Conservation (phyloP, 2,888 invertebrate species). For the Cremastinae sp. region DNA sequence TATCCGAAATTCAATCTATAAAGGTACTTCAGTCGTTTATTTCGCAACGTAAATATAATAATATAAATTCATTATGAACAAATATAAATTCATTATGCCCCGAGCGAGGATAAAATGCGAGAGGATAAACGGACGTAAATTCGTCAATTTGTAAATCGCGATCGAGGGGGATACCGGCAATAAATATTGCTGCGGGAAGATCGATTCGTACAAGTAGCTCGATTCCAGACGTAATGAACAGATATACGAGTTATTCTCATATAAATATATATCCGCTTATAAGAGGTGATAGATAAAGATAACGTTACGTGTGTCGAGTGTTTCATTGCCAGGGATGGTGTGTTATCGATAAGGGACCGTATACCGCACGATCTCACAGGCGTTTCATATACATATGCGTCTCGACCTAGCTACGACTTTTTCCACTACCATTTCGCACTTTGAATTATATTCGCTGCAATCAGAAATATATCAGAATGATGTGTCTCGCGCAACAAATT, state of each 20-base stretch:
- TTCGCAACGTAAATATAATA: slow-evolving; percentile 4
- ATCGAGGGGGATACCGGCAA: slow-evolving; percentile 18
- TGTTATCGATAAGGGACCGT: slow-evolving; percentile 60
- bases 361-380: slow-evolving; percentile 35
- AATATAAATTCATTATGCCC: slow-evolving; percentile 8
- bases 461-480: no score
- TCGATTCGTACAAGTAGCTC: slow-evolving; percentile 42
- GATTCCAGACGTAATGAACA: slow-evolving; percentile 55
- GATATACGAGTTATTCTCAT: slow-evolving; percentile 28
- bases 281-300: slow-evolving; percentile 26
- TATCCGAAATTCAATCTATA: slow-evolving; percentile 52
- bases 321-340: slow-evolving; percentile 60
- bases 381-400: slow-evolving; percentile 49
- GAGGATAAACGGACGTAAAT: slow-evolving; percentile 24
- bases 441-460: no score
- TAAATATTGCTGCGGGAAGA: slow-evolving; percentile 33
- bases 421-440: background rate
- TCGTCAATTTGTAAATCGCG: slow-evolving; percentile 46
- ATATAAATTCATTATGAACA: background rate
- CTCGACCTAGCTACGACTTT: slow-evolving; percentile 22
- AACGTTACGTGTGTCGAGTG: slow-evolving; percentile 33
- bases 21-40: slow-evolving; percentile 33
- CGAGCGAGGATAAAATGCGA: no score
- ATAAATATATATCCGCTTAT: slow-evolving; percentile 39
- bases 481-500: no score